Evolutionary conservation across 2,797 vertebrate genomes (phyloP).

Genomic region (Gephyroberyx darwinii): DNA sequence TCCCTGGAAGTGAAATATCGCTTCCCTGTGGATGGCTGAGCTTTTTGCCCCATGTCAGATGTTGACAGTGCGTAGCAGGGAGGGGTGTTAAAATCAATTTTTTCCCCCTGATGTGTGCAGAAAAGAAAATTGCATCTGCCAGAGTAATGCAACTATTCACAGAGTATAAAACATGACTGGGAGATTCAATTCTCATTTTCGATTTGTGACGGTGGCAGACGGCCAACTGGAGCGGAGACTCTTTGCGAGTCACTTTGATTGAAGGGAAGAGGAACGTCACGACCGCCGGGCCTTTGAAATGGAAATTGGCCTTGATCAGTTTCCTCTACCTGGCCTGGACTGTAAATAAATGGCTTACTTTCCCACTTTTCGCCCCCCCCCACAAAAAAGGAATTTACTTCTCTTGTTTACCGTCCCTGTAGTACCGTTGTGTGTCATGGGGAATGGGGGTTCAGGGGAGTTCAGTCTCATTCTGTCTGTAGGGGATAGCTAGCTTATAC

Average conservation of each 20-base stretch:
- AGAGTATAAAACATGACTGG: slow-evolving; percentile 24
- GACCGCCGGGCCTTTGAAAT: slow-evolving; percentile 53
- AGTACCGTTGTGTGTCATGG: neutral
- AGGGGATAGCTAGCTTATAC: slow-evolving; percentile 26
- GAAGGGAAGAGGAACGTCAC: slow-evolving; percentile 40
- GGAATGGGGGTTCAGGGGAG: neutral
- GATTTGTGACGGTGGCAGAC: slow-evolving; percentile 44
- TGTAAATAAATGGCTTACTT: slow-evolving; percentile 54
- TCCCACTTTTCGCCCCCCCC: slow-evolving; percentile 20
- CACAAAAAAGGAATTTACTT: slow-evolving; percentile 44
- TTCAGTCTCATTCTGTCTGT: slow-evolving; percentile 43
- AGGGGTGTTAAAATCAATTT: slow-evolving; percentile 7
- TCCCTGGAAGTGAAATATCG: slow-evolving; percentile 41
- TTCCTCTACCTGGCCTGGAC: slow-evolving; percentile 47
- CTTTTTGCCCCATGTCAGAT: slow-evolving; percentile 32
- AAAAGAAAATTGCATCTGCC: slow-evolving; percentile 31
- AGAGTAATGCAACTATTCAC: slow-evolving; percentile 29
- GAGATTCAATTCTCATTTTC: slow-evolving; percentile 49
- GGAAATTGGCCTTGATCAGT: slow-evolving; percentile 50
- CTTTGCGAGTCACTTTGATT: slow-evolving; percentile 36
- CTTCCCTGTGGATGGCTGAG: slow-evolving; percentile 34
- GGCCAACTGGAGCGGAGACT: slow-evolving; percentile 38
- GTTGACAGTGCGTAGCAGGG: slow-evolving; percentile 14
- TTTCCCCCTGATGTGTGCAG: slow-evolving; percentile 7
- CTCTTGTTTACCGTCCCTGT: slow-evolving; percentile 43